A percentile compares a stretch with the other conserved stretches of the same genome.
Evolutionary conservation across 2,888 invertebrate genomes (phyloP).

Genomic region (Acleris holmiana): DNA sequence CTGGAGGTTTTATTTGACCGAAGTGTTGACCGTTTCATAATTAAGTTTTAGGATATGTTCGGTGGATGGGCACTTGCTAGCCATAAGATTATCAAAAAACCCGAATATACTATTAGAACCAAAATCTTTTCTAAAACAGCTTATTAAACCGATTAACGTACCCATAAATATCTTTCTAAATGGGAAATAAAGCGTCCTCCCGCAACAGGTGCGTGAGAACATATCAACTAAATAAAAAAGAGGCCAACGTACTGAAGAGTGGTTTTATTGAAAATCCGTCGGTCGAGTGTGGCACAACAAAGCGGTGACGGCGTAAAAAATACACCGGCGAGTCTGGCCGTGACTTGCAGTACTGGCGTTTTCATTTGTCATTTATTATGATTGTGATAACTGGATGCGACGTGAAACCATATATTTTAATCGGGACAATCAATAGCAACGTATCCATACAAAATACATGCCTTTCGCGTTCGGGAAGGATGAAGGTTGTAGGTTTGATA

Average conservation of each 20-base stretch:
- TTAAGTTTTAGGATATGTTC: too few species aligned
- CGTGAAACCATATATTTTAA: slow-evolving; percentile 64
- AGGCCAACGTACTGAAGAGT: slow-evolving; percentile 69
- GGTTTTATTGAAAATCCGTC: slow-evolving; percentile 76
- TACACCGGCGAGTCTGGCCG: slow-evolving; percentile 55
- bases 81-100: too few species aligned
- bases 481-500: neutral
- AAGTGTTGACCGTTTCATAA: too few species aligned
- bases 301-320: slow-evolving; percentile 68
- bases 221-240: slow-evolving; percentile 59
- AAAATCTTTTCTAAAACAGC: slow-evolving; percentile 20
- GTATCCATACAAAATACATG: slow-evolving; percentile 24
- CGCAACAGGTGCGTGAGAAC: slow-evolving; percentile 79
- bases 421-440: slow-evolving; percentile 50
- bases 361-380: slow-evolving; percentile 85
- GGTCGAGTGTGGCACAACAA: slow-evolving; percentile 71
- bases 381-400: slow-evolving; percentile 79
- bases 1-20: too few species aligned
- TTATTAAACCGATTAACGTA: slow-evolving; percentile 38
- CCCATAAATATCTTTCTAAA: slow-evolving; percentile 42
- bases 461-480: slow-evolving; percentile 7
- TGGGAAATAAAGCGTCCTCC: slow-evolving; percentile 44
- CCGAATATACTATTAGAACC: slow-evolving; percentile 3
- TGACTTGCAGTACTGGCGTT: slow-evolving; percentile 80
- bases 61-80: too few species aligned